Conservation (phyloP, 2,888 invertebrate species). For the Calliphora vomitoria region DNA sequence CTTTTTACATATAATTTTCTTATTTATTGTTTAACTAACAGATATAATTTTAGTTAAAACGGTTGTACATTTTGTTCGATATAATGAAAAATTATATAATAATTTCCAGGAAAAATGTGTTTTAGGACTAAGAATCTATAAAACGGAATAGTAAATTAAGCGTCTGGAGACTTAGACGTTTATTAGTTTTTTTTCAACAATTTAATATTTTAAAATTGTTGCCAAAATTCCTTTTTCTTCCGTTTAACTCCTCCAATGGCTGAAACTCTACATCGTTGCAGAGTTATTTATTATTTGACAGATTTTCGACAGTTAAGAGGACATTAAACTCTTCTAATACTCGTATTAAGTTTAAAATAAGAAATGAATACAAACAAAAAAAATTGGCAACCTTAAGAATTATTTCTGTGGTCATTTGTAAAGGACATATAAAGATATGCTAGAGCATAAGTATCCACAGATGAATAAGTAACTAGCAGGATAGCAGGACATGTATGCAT, state of each 20-base stretch:
- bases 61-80: too few species aligned
- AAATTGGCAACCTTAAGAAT: conserved; percentile 50
- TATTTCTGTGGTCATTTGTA: conserved; percentile 40
- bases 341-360: not conserved
- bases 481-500: not conserved
- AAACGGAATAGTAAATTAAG: too few species aligned
- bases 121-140: too few species aligned
- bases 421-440: conserved; percentile 18
- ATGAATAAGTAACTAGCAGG: conserved; percentile 6
- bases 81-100: too few species aligned
- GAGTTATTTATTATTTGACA: conserved; percentile 13
- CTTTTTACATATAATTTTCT: too few species aligned
- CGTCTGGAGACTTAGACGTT: too few species aligned
- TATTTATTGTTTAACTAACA: too few species aligned
- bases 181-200: too few species aligned
- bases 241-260: not conserved
- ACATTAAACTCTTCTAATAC: conserved; percentile 30
- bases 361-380: not conserved
- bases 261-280: not conserved
- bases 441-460: conserved; percentile 2
- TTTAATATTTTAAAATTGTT: too few species aligned
- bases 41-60: too few species aligned
- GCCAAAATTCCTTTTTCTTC: too few species aligned
- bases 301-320: conserved; percentile 17
- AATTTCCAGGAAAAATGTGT: too few species aligned